Evolutionary conservation across 2,797 vertebrate genomes (phyloP), one percentile per base, ranked within the genome.

Genomic region (Discoglossus pictus): DNA sequence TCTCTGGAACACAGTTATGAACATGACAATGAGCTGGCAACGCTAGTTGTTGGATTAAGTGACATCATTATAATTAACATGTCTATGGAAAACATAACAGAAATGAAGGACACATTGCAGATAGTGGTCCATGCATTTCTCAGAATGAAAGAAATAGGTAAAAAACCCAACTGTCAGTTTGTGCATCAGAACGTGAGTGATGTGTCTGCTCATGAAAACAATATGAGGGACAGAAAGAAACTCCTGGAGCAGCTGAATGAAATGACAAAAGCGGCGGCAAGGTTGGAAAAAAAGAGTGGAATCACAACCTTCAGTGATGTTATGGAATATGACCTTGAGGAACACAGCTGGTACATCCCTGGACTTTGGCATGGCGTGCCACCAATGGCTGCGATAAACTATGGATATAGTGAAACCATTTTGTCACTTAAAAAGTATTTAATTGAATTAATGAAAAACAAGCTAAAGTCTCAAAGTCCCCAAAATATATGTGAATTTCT

Each of bases 301-400:
- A 12, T 75, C 55, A 75, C 64, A 12, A 78, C 62, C 1, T 72
- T 83, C 51, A 78, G 77, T 0, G 78, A 84, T 35, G 66, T 84
- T 48, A 80, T 87, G 43, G 76, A 83, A 5, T 81, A 82, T 6
- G 70, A 85, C 43, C 68, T 75, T 0, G 74, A 78, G 71, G 78
- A 60, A 46, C 72, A 68, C 5, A 50, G 79, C 7, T 80, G 80
- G 65, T 85, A 77, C 71, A 61, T 91, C 61, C 88, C 81, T 31
- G n/a, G n/a, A n/a, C 84, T 90, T n/a, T 91, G 90, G 88, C 75
- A 80, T 3, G 87, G 80, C 13, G 61, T 51, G 2, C n/a, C n/a
- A n/a, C n/a, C n/a, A n/a, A n/a, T n/a, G n/a, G n/a, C n/a, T n/a
- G n/a, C n/a, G n/a, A n/a, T n/a, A n/a, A n/a, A n/a, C n/a, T n/a